Evolutionary conservation across 2,113 vertebrate genomes (phyloP).

Genomic region (Myodes glareolus): DNA sequence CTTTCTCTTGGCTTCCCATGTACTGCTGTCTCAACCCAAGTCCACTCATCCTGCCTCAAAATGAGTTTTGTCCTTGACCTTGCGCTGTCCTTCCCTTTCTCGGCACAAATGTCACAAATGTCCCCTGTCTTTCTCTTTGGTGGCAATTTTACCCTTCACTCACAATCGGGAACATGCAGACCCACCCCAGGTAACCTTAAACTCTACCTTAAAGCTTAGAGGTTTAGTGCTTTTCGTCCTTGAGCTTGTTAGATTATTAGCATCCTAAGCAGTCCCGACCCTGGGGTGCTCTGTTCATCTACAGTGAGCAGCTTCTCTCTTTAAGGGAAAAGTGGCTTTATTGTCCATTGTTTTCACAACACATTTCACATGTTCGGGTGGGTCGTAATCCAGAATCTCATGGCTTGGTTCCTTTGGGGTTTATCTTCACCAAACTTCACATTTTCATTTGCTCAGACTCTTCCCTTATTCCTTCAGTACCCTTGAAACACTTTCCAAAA

Average conservation of each 20-base stretch:
- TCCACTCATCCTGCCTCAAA: slow-evolving; percentile 94
- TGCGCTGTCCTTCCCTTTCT: neutral
- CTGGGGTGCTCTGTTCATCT: neutral
- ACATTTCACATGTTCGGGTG: neutral
- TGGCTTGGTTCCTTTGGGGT: neutral
- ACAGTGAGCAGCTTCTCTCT: neutral
- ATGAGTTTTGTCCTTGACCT: slow-evolving; percentile 92
- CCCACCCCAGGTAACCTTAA: no score
- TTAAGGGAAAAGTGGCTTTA: neutral
- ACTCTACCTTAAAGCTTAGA: neutral
- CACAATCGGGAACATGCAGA: no score
- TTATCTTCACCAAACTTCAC: neutral
- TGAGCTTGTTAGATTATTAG: neutral
- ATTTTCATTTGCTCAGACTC: neutral
- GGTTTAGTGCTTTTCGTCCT: neutral
- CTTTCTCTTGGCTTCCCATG: slow-evolving; percentile 19
- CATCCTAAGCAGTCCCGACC: neutral
- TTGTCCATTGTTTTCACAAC: neutral
- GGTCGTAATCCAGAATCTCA: neutral
- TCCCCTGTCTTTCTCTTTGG: neutral
- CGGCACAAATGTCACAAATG: no score
- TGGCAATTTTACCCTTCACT: no score
- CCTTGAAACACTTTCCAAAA: neutral
- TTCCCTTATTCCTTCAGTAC: neutral
- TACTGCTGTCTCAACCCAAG: slow-evolving; percentile 87